Percentiles rank a stretch among this genome's conserved stretches.
phyloP scores from a whole-genome alignment of 2,113 vertebrate genomes.

The Poicephalus gulielmi region DNA sequence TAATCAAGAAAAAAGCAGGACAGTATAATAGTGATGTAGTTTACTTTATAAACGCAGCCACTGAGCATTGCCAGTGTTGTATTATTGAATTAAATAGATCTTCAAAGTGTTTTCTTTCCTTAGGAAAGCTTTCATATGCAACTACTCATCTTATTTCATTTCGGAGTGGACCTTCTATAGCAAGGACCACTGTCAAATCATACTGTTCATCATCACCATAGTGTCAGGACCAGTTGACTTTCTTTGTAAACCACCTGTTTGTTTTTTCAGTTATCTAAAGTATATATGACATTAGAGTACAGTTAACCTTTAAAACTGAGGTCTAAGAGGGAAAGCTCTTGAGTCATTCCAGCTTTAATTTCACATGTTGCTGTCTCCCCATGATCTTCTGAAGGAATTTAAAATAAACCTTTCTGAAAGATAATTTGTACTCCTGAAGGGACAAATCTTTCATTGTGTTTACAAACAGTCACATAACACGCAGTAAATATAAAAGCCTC shows the following conservation, averaged over 20 bases:
- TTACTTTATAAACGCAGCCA: background rate
- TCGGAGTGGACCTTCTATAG: background rate
- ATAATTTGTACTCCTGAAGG: background rate
- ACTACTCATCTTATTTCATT: background rate
- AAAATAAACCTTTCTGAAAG: background rate
- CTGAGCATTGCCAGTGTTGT: background rate
- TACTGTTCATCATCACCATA: background rate
- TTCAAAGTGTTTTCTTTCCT: background rate
- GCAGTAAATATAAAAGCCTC: background rate
- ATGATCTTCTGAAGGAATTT: background rate
- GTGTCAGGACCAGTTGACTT: background rate
- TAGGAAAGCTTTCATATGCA: background rate
- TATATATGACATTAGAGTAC: background rate
- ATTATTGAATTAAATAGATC: background rate
- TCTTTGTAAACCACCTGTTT: background rate
- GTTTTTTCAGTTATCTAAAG: background rate
- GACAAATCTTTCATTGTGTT: background rate
- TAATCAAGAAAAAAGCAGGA: background rate
- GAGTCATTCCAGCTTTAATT: background rate
- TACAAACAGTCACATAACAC: background rate
- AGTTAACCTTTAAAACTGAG: background rate
- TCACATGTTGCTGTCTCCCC: background rate
- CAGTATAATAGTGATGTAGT: background rate
- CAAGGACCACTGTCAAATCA: background rate
- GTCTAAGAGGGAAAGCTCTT: background rate